A percentile compares a stretch with the other conserved stretches of the same genome.
Conservation (phyloP, 2,888 invertebrate species). For the Hirtodrosophila alboralis region DNA sequence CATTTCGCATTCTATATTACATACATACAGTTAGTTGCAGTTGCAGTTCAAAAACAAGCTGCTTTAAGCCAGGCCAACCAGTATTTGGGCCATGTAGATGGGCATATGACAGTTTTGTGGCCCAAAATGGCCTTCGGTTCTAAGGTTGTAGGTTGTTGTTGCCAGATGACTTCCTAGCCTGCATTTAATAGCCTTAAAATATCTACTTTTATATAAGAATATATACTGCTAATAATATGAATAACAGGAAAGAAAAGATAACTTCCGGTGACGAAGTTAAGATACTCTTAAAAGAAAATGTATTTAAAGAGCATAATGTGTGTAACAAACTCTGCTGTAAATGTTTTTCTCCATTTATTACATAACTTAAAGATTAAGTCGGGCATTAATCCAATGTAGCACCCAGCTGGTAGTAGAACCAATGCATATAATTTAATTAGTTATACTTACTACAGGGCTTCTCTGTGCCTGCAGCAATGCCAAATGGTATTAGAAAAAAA, state of each 20-base stretch:
- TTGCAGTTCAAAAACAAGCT: conserved; percentile 1
- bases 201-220: neutral
- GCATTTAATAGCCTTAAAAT: conserved; percentile 38
- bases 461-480: conserved; percentile 4
- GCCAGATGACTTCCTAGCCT: conserved; percentile 12
- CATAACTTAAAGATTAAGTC: conserved; percentile 45
- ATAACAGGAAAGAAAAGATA: conserved; percentile 11
- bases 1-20: conserved; percentile 19
- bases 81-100: conserved; percentile 31
- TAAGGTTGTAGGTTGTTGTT: conserved; percentile 33
- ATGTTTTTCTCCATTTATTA: conserved; percentile 3
- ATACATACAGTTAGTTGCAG: conserved; percentile 2
- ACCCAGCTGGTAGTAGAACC: conserved; percentile 21
- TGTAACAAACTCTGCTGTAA: too few relatives aligned
- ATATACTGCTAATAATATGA: conserved; percentile 26
- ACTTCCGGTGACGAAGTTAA: too few relatives aligned
- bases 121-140: conserved; percentile 30
- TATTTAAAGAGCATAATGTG: too few relatives aligned
- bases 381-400: conserved; percentile 56
- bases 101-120: conserved; percentile 39
- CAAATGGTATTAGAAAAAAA: conserved; percentile 53
- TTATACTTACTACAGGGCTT: conserved; percentile 20
- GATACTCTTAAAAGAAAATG: too few relatives aligned
- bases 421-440: conserved; percentile 67
- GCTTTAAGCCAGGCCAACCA: conserved; percentile 41